Conservation (phyloP, 2,888 invertebrate species). For the Nebria brevicollis region DNA sequence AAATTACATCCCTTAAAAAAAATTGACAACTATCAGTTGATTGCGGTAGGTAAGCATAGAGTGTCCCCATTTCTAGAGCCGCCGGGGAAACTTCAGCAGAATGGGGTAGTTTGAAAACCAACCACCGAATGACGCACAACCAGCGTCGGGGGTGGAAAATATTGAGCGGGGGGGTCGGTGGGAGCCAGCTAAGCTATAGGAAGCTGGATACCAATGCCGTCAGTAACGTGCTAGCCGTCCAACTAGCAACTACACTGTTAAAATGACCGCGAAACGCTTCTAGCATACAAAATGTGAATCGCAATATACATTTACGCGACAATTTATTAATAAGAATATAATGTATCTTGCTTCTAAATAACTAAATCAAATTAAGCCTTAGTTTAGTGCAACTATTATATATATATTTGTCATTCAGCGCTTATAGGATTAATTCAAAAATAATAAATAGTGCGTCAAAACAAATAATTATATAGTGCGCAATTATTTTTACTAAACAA, state of each 20-base stretch:
- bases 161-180: not conserved
- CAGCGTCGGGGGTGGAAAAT: slow-evolving; percentile 1
- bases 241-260: slow-evolving; percentile 1
- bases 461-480: not conserved
- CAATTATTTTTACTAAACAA: not conserved
- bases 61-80: not conserved
- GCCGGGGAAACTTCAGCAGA: not conserved
- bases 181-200: not conserved
- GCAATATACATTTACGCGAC: not conserved
- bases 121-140: slow-evolving; percentile 1
- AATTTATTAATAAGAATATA: not conserved
- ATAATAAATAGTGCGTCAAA: not conserved
- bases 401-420: not conserved
- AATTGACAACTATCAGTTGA: not conserved
- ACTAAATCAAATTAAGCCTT: not conserved
- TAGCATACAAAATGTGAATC: not conserved
- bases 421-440: not conserved
- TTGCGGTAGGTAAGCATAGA: not conserved
- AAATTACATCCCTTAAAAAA: not conserved
- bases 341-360: not conserved
- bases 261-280: not conserved
- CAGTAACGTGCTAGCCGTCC: not conserved
- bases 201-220: not conserved
- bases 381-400: not conserved
- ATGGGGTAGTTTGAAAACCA: not conserved